phyloP scores from a whole-genome alignment of 1,140 invertebrate species.

The Sminthurinus signatus region DNA sequence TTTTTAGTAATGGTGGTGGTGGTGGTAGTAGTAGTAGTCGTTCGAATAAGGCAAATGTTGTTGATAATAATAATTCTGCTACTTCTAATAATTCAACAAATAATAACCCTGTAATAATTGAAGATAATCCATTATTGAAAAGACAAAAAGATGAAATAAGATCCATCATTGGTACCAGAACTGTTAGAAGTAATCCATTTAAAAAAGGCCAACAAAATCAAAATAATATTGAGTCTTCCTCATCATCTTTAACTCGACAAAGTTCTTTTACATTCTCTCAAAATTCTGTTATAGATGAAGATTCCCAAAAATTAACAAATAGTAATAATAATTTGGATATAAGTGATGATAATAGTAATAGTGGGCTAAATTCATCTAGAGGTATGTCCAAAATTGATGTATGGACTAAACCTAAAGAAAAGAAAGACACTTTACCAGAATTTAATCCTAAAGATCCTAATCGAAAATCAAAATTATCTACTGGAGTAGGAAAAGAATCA shows the following conservation, averaged over 20 bases:
- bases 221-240: background rate
- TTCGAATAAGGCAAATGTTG: background rate
- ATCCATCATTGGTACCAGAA: constrained; percentile 5
- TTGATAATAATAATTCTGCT: background rate
- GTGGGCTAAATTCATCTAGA: background rate
- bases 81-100: background rate
- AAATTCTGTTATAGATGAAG: background rate
- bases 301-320: background rate
- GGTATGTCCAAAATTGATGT: constrained; percentile 34
- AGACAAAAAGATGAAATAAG: constrained; percentile 37
- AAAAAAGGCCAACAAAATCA: constrained; percentile 15
- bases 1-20: too few species aligned
- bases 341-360: background rate
- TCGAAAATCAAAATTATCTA: too few species aligned
- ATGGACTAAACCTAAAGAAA: constrained; percentile 37
- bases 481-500: background rate
- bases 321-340: background rate
- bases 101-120: background rate
- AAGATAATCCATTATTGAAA: constrained; percentile 37
- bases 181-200: constrained; percentile 28
- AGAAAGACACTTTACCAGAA: constrained; percentile 22
- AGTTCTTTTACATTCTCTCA: background rate
- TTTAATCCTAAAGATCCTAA: constrained; percentile 31
- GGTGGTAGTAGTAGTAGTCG: background rate
- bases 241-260: background rate